Evolutionary conservation across 2,888 invertebrate genomes (phyloP).

Genomic region (Brenthis ino): DNA sequence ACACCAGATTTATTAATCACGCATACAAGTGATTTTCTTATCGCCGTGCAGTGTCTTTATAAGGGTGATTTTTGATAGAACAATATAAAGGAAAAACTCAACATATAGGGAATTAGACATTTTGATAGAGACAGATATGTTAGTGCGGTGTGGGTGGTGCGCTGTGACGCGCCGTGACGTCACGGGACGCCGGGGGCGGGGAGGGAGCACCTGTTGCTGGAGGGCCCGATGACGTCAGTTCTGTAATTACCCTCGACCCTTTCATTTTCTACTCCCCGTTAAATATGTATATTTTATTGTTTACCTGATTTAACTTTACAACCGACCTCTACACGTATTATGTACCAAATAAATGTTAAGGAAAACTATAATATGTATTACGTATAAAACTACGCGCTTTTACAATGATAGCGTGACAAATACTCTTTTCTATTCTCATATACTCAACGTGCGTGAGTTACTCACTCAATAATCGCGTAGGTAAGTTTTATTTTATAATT

Average conservation of each 20-base stretch:
- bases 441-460: conserved; percentile 12
- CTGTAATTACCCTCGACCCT: not conserved
- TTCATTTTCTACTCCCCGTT: not conserved
- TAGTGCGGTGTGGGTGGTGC: not conserved
- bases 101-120: not conserved
- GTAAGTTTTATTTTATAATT: too few relatives aligned
- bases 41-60: too few relatives aligned
- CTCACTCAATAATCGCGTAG: not conserved
- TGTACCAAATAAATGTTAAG: too few relatives aligned
- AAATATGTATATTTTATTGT: too few relatives aligned
- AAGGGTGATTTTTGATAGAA: too few relatives aligned
- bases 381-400: conserved; percentile 6
- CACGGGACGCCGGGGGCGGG: conserved; percentile 19
- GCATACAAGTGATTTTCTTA: too few relatives aligned
- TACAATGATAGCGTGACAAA: conserved; percentile 19
- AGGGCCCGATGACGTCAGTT: conserved; percentile 30
- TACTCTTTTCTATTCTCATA: conserved; percentile 13
- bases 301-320: too few relatives aligned
- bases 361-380: not conserved
- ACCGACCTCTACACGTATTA: too few relatives aligned
- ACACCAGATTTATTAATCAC: too few relatives aligned
- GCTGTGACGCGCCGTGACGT: conserved; percentile 18
- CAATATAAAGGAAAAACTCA: too few relatives aligned
- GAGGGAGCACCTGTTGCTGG: conserved; percentile 27
- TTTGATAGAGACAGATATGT: not conserved